Evolutionary conservation across 2,113 vertebrate genomes (phyloP), one percentile per base, ranked within the genome.

Genomic region (Syngnathus typhle): DNA sequence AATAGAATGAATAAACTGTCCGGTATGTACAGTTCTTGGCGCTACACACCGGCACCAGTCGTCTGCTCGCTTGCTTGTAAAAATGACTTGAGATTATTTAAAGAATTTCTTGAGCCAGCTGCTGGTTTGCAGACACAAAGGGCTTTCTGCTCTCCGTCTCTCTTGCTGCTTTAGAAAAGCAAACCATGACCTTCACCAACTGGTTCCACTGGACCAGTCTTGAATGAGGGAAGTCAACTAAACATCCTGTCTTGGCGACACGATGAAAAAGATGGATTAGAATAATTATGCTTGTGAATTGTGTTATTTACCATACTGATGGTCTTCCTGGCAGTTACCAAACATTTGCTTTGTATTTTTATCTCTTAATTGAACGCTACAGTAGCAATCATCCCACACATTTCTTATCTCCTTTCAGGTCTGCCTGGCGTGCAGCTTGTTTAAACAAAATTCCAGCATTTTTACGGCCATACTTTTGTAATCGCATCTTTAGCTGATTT

Each of bases 61-160:
- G 65, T 74, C 65, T 52, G 67, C 60, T 49, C 1, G 11, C 62
- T 65, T 64, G 64, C 75, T 73, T 82, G 69, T 74, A 78, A 75
- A 62, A 84, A 65, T 68, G 66, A 60, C 72, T 71, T 59, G 41
- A 39, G 76, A 80, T 78, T 78, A 84, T 87, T 66, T 81, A 54
- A 82, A 78, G 87, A 87, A 88, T 88, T 76, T 82, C 85, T 85
- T 85, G 70, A 69, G 76, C 79, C 88, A 87, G 85, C 82, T 88
- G 87, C 76, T 72, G 27, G 65, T 64, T 70, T 72, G 68, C 67
- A 71, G 55, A 60, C 72, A 82, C 70, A 84, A 81, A 84, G 76
- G 65, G 55, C 64, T 73, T 66, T 68, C 13, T 58, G 27, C 13
- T 58, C 55, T 82, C 71, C 76, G 75, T 74, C 74, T 81, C 73